Base-by-base conservation (phyloP, 2,888 invertebrate species). In the Melitaea athalia region DNA sequence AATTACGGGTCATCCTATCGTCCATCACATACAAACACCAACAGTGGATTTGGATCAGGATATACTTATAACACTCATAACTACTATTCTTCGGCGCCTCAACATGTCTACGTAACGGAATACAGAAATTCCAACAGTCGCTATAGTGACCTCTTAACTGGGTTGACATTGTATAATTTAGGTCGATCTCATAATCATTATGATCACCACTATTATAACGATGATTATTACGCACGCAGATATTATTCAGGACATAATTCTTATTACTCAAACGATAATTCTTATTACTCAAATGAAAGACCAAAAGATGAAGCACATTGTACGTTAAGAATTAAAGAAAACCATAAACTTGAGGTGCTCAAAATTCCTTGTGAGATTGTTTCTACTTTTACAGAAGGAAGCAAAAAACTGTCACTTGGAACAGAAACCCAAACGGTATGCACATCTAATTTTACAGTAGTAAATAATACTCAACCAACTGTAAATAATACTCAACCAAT, bases 321-420 rank as follows among this genome's bases (percentile, higher is more conserved):
- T 64, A 75, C 79, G 12, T 79, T 92, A 49, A 88, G 81, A 76
- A 80, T 92, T 11, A 85, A 80, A 67, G 88, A 91, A 74, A 82
- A 86, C 43, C 81, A 79, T 8, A 82, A 79, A 50, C 64, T 78
- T 15, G 81, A 89, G 73, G 72, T 76, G 17, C 73, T 92, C 14
- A 89, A 83, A 76, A 84, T 92, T 74, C 92, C 92, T 1, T 92
- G 92, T 75, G 92, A 89, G 80, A 91, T 91, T 10, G 91, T 92
- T 10, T 89, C 92, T 1, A 92, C 92, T 1, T 92, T 92, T 69
- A 85, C 86, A 5, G 81, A 86, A 70, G 86, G 80, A 3, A 83
- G 87, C 70, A 80, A 49, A 69, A 76, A 69, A 67, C 66, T 64
- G 73, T 64, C 69, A 64, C 67, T 74, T 61, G 77, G 78, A 14